Evolutionary conservation across 2,797 vertebrate genomes (phyloP), one percentile per base, ranked within the genome.

Genomic region (Muraenolepis orangiensis): DNA sequence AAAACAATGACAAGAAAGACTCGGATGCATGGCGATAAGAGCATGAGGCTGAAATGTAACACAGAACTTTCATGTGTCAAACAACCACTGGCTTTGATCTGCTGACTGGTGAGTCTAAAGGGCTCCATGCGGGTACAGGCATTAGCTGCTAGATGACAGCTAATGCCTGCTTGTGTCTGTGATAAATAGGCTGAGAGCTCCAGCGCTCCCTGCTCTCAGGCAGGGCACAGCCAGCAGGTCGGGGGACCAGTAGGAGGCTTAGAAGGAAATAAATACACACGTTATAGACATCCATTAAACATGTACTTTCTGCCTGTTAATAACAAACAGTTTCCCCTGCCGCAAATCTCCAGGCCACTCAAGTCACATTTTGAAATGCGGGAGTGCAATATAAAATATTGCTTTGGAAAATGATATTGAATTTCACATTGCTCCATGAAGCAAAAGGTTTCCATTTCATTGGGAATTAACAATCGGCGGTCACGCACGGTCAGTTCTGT

Each of bases 241-340:
- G 72, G 79, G 79, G 71, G 51, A 57, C 51, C 16, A 51, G 16
- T 51, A 6, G 46, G 20, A 51, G 46, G 46, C 18, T 51, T 51
- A 51, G 46, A 1, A 23, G n/a, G 1, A 57, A 23, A 57, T 4
- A 57, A 57, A 57, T n/a, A 57, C 51, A 57, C 51, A 38, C 7
- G n/a, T 57, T 57, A 57, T n/a, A 57, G 6, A 11, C 66, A 67
- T 67, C 66, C 16, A 78, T n/a, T 78, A 87, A 82, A 23, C 74
- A 77, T 76, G 82, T 73, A 66, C 72, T 84, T 76, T 61, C 36
- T 71, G 72, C 83, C 77, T 71, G 74, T 76, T 77, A 88, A 90
- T 91, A 90, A 90, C 74, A 80, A 74, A 72, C 78, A 71, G 78
- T 88, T 92, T 89, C 91, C 88, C 87, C 85, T 84, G 57, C 82